Conservation (phyloP, 2,797 vertebrate species). For the Gambelia wislizenii region DNA sequence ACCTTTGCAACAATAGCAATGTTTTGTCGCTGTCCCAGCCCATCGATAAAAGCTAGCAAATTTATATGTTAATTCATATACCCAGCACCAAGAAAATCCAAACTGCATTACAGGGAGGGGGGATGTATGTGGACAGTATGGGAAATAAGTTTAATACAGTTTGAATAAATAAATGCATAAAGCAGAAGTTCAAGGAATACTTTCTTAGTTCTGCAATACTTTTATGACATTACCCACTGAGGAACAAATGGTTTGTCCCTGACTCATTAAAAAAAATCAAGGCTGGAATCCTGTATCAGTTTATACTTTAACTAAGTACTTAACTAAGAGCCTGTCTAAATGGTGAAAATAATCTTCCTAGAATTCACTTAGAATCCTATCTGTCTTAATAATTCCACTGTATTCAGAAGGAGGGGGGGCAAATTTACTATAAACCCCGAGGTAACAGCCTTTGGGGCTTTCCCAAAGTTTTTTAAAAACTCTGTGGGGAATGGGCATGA, state of each 20-base stretch:
- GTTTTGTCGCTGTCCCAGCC: slow-evolving; percentile 39
- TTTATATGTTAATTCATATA: slow-evolving; percentile 69
- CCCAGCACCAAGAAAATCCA: slow-evolving; percentile 66
- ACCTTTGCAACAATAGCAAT: slow-evolving; percentile 35
- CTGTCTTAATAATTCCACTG: no score
- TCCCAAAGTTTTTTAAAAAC: no score
- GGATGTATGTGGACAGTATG: slow-evolving; percentile 50
- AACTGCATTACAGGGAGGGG: slow-evolving; percentile 47
- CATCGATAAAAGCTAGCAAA: slow-evolving; percentile 55
- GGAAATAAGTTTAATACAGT: slow-evolving; percentile 64
- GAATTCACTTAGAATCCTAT: no score
- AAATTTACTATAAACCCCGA: no score
- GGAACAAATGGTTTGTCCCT: slow-evolving; percentile 28
- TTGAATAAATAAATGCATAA: slow-evolving; percentile 73
- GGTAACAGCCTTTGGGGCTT: no score
- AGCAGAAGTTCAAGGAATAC: slow-evolving; percentile 41
- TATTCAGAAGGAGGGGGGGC: no score
- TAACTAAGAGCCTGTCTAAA: no score
- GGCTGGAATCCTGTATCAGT: no score
- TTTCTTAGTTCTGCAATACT: slow-evolving; percentile 45
- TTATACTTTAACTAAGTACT: no score
- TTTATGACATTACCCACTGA: slow-evolving; percentile 5
- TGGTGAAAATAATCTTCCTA: no score
- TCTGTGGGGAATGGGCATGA: no score
- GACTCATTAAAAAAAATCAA: slow-evolving; percentile 41